A percentile compares a stretch with the other conserved stretches of the same genome.
phyloP scores from a whole-genome alignment of 2,113 vertebrate species.

The Tyrannus savana region DNA sequence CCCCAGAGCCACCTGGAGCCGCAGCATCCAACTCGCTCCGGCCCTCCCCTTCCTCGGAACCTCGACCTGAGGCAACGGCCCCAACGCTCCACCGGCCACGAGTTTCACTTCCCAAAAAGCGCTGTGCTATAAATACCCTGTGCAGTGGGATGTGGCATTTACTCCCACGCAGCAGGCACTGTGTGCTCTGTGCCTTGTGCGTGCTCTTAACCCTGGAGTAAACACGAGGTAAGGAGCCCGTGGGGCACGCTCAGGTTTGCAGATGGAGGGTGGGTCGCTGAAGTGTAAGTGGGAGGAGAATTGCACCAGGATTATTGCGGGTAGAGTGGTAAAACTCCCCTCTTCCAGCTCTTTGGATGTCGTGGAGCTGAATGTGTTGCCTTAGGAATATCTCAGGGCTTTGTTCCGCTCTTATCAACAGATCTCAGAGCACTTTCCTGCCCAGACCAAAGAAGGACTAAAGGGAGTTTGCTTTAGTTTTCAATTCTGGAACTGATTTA shows the following conservation, averaged over 20 bases:
- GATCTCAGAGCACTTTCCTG: not conserved
- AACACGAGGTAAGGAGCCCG: not conserved
- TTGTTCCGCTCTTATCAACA: not conserved
- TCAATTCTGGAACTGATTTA: not conserved
- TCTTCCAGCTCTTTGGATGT: not conserved
- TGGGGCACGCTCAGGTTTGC: rapidly evolving
- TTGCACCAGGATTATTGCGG: not conserved
- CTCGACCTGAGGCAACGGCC: not conserved
- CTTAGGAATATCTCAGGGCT: not conserved
- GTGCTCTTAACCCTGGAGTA: constrained; percentile 19
- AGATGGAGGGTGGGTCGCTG: not conserved
- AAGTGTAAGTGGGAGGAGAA: rapidly evolving
- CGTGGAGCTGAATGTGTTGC: not conserved
- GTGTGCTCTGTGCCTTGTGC: not conserved
- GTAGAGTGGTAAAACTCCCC: not conserved
- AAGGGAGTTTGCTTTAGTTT: not conserved
- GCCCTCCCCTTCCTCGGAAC: not conserved
- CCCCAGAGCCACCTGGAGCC: not conserved
- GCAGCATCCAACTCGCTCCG: rapidly evolving
- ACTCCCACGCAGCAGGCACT: constrained; percentile 48
- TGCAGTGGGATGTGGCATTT: constrained; percentile 55
- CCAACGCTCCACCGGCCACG: constrained; percentile 23
- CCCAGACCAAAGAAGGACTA: not conserved
- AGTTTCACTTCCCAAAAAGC: constrained; percentile 62
- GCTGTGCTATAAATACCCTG: constrained; percentile 53